Conservation (phyloP, 2,797 vertebrate genomes). For the Enteromius trimaculatus region DNA sequence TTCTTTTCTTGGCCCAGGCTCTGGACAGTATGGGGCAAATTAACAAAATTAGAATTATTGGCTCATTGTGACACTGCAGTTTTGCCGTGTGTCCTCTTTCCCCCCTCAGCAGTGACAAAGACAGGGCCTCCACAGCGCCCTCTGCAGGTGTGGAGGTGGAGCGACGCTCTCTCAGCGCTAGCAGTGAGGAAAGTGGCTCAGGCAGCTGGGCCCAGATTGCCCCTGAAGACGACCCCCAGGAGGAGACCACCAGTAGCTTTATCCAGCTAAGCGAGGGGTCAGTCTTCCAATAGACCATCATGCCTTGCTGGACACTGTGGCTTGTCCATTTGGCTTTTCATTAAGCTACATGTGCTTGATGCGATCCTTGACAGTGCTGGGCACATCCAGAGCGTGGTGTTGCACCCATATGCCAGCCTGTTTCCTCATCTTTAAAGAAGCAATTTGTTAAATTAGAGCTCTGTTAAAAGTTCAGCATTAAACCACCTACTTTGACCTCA, state of each 20-base stretch:
- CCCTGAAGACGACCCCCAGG: slow-evolving; percentile 91
- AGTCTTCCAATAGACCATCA: slow-evolving; percentile 77
- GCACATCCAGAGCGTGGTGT: slow-evolving; percentile 2
- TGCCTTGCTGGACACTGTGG: slow-evolving; percentile 51
- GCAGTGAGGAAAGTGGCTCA: slow-evolving; percentile 92
- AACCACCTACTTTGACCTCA: slow-evolving; percentile 2
- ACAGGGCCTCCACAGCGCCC: slow-evolving; percentile 66
- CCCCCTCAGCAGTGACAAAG: slow-evolving; percentile 75
- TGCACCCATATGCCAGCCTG: slow-evolving; percentile 23
- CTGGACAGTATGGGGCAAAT: not conserved
- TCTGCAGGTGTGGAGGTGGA: slow-evolving; percentile 79
- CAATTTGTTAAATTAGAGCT: not conserved
- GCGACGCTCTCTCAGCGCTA: slow-evolving; percentile 84
- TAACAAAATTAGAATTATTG: not conserved
- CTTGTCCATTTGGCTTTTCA: slow-evolving; percentile 50
- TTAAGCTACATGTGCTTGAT: slow-evolving; percentile 48
- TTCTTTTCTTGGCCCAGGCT: not conserved
- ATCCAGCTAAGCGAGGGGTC: slow-evolving; percentile 95
- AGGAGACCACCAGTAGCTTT: slow-evolving; percentile 95
- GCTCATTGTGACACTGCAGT: slow-evolving; percentile 65
- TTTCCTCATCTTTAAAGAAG: slow-evolving; percentile 21
- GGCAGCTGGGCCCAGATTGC: slow-evolving; percentile 96
- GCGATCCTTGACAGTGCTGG: not conserved
- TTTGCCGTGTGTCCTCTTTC: slow-evolving; percentile 67
- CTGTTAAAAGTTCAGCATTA: not conserved